Evolutionary conservation across 2,113 vertebrate genomes (phyloP), one percentile per base, ranked within the genome.

Genomic region (Pterophyllum scalare): DNA sequence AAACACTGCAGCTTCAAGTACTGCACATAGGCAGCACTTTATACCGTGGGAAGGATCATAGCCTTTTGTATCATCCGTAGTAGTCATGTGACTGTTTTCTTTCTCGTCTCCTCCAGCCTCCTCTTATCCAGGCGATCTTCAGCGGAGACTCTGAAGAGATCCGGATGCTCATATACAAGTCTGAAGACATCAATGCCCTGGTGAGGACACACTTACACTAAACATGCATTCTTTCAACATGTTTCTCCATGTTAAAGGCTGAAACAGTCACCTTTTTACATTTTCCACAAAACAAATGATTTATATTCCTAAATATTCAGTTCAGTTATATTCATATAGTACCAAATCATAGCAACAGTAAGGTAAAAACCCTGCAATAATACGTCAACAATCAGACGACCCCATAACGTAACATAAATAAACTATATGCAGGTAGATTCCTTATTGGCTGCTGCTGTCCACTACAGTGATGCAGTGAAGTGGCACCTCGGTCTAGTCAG

Each of bases 51-150:
- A 91, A 88, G 77, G 67, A 59, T 79, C 87, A 33, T 15, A 52
- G 40, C 33, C 78, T 59, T 38, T 33, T 46, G 5, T 49, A 60
- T 81, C 2, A 4, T 75, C 13, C 65, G 76, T 75, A 54, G 49
- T 54, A 15, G 26, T 89, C 74, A 78, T 46, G 49, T 77, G 74
- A 75, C 61, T 14, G 12, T 35, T 9, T n/a, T 35, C n/a, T 58
- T 5, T 52, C 79, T 17, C 17, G 17, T 43, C 65, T 46, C 79
- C 92, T 85, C 31, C 94, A 99, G 98, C 97, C 98, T n/a, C 97
- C 97, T 3, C 96, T 99, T 93, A 96, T 99, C 93, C 98, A 99
- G 82, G 98, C 98, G 0, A 98, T 99, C 93, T 99, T 99, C 94
- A 98, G 96, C 1, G 97, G 97, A 8, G 98, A 99, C 85, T 97